Conservation (phyloP, 2,888 invertebrate species). For the Sceliomorpha sp. region DNA sequence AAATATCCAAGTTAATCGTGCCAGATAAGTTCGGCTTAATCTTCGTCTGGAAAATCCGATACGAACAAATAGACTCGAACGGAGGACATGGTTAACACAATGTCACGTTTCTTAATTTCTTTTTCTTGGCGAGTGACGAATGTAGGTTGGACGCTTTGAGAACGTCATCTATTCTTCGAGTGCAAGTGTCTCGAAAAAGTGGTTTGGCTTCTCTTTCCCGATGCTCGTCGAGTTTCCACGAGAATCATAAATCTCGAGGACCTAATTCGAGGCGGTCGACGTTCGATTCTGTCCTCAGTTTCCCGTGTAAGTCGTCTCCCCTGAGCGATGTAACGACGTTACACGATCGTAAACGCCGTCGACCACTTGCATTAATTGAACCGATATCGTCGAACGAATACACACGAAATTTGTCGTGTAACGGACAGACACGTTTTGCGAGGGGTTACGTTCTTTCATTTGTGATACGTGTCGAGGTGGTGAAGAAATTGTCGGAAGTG, state of each 20-base stretch:
- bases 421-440: too few species aligned
- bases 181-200: conserved; percentile 29
- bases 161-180: conserved; percentile 29
- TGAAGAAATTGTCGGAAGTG: too few species aligned
- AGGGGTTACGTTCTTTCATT: too few species aligned
- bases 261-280: conserved; percentile 41
- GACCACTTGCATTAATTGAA: conserved; percentile 29
- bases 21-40: too few species aligned
- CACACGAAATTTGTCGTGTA: too few species aligned
- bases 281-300: conserved; percentile 30
- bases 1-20: too few species aligned
- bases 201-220: conserved; percentile 19
- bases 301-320: conserved; percentile 17
- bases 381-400: conserved; percentile 5
- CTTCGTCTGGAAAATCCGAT: too few species aligned
- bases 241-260: conserved; percentile 59
- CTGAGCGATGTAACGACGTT: conserved; percentile 18
- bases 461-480: too few species aligned
- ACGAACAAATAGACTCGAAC: too few species aligned
- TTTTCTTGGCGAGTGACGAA: conserved; percentile 18
- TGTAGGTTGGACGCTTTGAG: conserved; percentile 14
- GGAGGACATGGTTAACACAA: too few species aligned
- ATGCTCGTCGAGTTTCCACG: conserved; percentile 36
- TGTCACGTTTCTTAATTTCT: conserved; percentile 13
- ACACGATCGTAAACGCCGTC: conserved; percentile 18